Evolutionary conservation across 2,888 invertebrate species (phyloP).

Genomic region (Heliconius ismenius): DNA sequence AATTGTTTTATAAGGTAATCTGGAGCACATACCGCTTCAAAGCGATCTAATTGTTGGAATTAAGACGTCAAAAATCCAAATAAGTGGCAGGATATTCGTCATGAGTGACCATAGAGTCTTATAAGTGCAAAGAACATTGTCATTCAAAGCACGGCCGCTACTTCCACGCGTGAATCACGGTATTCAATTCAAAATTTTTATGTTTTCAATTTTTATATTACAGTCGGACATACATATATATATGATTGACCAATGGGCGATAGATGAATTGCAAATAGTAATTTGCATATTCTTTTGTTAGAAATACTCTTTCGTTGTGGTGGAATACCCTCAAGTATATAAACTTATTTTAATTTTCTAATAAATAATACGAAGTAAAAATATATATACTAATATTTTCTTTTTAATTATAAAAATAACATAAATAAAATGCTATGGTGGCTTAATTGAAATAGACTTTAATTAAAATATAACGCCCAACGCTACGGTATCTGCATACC

Average conservation of each 20-base stretch:
- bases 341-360: too few species aligned
- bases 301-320: not conserved
- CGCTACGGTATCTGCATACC: too few species aligned
- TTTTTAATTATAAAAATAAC: too few species aligned
- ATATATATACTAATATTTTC: too few species aligned
- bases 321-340: too few species aligned
- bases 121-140: conserved; percentile 59
- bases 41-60: conserved; percentile 43
- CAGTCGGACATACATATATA: not conserved
- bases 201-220: conserved; percentile 43
- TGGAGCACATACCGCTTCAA: conserved; percentile 34
- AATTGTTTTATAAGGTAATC: conserved; percentile 34
- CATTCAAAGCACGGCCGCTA: conserved; percentile 64
- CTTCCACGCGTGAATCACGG: conserved; percentile 70
- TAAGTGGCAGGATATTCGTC: conserved; percentile 61
- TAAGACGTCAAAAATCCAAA: conserved; percentile 53
- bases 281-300: conserved; percentile 3
- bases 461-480: too few species aligned
- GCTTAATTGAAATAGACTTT: too few species aligned
- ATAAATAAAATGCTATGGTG: too few species aligned
- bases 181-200: conserved; percentile 45
- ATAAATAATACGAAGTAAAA: too few species aligned
- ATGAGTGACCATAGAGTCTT: conserved; percentile 58
- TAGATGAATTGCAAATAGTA: conserved; percentile 26
- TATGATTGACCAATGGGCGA: conserved; percentile 32